phyloP scores from a whole-genome alignment of 2,113 vertebrate genomes.

The Xiphophorus couchianus region DNA sequence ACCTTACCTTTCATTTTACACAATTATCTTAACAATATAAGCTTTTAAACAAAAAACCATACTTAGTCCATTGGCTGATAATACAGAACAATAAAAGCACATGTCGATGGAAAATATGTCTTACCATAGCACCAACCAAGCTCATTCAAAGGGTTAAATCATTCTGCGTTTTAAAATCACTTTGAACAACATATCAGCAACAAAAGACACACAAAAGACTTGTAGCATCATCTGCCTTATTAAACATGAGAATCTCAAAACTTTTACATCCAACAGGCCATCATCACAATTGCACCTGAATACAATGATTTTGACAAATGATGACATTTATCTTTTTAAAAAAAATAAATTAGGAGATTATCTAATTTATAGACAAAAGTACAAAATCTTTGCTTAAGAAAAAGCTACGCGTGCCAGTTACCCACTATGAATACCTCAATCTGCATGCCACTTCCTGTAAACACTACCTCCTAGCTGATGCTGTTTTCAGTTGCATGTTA shows the following conservation, averaged over 20 bases:
- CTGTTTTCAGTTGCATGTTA: not conserved
- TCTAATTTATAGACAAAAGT: not conserved
- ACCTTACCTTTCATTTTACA: not conserved
- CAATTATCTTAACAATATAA: not conserved
- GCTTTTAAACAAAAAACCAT: not conserved
- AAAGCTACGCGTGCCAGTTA: not conserved
- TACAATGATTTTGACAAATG: not conserved
- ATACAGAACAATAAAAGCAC: no score
- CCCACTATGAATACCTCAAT: not conserved
- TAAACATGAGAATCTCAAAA: not conserved
- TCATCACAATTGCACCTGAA: not conserved
- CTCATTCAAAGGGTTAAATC: not conserved
- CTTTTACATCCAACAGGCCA: not conserved
- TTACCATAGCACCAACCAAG: not conserved
- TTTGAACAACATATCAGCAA: not conserved
- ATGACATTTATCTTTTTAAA: not conserved
- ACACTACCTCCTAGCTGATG: not conserved
- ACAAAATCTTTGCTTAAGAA: not conserved
- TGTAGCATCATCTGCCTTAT: not conserved
- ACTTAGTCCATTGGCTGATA: no score
- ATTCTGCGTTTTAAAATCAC: conserved; percentile 9
- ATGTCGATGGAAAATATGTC: not conserved
- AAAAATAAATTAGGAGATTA: no score
- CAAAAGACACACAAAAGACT: not conserved
- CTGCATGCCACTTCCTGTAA: not conserved